Conservation (phyloP, 2,797 vertebrate genomes). For the Myotis planiceps region DNA sequence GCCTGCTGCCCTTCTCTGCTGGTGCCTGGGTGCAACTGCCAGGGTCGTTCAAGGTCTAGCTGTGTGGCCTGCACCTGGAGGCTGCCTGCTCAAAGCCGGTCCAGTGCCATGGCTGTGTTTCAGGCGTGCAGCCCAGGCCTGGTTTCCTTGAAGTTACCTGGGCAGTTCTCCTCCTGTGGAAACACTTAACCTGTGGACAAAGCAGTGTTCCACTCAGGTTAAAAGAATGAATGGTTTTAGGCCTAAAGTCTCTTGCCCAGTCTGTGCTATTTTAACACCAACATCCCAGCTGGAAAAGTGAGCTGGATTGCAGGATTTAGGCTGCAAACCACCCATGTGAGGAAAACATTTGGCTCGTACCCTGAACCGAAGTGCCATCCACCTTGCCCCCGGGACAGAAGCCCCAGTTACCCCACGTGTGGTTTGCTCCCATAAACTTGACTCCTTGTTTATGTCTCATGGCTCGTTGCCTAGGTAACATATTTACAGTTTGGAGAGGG, state of each 20-base stretch:
- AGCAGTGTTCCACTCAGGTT: not conserved
- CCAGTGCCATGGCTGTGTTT: not conserved
- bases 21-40: not conserved
- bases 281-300: not conserved
- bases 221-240: not conserved
- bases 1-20: not conserved
- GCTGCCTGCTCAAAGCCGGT: not conserved
- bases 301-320: not conserved
- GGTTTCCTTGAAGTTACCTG: not conserved
- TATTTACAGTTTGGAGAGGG: not conserved
- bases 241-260: not conserved
- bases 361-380: not conserved
- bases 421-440: not conserved
- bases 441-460: not conserved
- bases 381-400: not conserved
- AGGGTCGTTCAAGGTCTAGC: not conserved
- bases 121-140: not conserved
- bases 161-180: not conserved
- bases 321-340: not conserved
- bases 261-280: not conserved
- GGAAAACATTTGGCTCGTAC: not conserved
- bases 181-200: not conserved
- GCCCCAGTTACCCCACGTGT: not conserved
- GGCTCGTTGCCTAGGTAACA: not conserved
- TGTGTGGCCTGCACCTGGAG: rapidly evolving